phyloP scores from a whole-genome alignment of 2,113 vertebrate species.

The Phoxinus phoxinus region DNA sequence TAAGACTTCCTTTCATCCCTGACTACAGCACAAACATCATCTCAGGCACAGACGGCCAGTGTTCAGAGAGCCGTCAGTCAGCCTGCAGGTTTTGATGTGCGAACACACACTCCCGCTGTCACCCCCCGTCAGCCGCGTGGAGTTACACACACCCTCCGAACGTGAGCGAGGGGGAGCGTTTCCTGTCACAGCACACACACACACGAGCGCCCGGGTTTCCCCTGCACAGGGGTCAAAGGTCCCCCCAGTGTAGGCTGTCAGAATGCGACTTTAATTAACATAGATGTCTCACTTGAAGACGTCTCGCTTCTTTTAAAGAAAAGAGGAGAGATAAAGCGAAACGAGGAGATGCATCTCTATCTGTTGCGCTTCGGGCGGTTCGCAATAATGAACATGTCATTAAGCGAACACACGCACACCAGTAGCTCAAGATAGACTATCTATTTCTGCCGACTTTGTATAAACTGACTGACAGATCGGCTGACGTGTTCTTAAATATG shows the following conservation, averaged over 20 bases:
- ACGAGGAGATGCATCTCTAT: slow-evolving; percentile 32
- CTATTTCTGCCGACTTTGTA: not conserved
- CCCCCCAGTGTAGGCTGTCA: slow-evolving; percentile 59
- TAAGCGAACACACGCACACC: slow-evolving; percentile 15
- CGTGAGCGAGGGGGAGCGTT: slow-evolving; percentile 6
- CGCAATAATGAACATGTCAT: slow-evolving; percentile 69
- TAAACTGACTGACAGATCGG: slow-evolving; percentile 8
- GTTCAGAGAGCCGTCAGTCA: slow-evolving; percentile 67
- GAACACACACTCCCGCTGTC: slow-evolving; percentile 68
- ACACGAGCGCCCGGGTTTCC: not conserved
- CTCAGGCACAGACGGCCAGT: slow-evolving; percentile 12
- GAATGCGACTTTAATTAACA: slow-evolving; percentile 63
- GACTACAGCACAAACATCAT: not conserved
- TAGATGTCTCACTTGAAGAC: slow-evolving; percentile 54
- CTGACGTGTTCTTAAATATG: not conserved
- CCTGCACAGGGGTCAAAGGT: slow-evolving; percentile 66
- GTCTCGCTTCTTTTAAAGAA: slow-evolving; percentile 37
- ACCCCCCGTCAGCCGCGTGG: slow-evolving; percentile 54
- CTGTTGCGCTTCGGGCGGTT: slow-evolving; percentile 57
- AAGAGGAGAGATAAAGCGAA: slow-evolving; percentile 39
- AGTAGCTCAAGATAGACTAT: not conserved
- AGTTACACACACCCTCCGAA: not conserved
- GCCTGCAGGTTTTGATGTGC: slow-evolving; percentile 60
- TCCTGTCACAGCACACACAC: slow-evolving; percentile 22
- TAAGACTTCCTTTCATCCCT: slow-evolving; percentile 58